Evolutionary conservation across 1,140 invertebrate species (phyloP).

Genomic region (Aethina tumida): DNA sequence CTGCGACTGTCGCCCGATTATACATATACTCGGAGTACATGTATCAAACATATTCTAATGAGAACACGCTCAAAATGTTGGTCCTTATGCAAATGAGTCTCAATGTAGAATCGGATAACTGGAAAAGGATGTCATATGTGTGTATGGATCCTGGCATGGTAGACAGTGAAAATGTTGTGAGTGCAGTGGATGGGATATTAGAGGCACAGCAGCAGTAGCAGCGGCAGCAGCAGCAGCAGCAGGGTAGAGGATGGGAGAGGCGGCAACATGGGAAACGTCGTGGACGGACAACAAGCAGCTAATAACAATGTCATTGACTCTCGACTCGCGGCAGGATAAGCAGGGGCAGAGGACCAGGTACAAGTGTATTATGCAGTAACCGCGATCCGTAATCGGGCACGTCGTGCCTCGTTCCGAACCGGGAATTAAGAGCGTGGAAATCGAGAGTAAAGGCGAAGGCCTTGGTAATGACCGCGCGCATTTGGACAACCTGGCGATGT

Average conservation of each 20-base stretch:
- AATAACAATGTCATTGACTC: constrained; percentile 18
- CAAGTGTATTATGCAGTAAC: constrained; percentile 12
- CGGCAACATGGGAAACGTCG: constrained; percentile 9
- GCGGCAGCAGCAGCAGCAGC: constrained; percentile 1
- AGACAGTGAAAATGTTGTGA: no score
- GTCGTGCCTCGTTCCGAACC: no score
- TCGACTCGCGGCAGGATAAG: constrained; percentile 5
- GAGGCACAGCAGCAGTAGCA: neutral
- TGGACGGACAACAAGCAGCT: constrained; percentile 5
- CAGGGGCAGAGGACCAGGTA: no score
- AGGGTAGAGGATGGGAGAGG: constrained; percentile 4
- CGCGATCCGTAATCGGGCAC: no score
- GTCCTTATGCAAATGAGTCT: no score
- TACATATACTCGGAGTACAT: no score
- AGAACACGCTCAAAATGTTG: no score
- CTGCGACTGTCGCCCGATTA: no score
- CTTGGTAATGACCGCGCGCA: constrained; percentile 31
- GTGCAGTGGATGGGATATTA: neutral
- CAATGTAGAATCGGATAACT: no score
- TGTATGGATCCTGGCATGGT: no score
- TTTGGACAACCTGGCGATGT: constrained; percentile 17
- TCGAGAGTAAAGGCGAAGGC: constrained; percentile 31
- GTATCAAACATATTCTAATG: no score
- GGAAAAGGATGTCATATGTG: no score
- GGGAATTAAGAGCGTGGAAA: constrained; percentile 23